Conservation (phyloP, 2,797 vertebrate species). For the Oryzias dopingdopingensis region DNA sequence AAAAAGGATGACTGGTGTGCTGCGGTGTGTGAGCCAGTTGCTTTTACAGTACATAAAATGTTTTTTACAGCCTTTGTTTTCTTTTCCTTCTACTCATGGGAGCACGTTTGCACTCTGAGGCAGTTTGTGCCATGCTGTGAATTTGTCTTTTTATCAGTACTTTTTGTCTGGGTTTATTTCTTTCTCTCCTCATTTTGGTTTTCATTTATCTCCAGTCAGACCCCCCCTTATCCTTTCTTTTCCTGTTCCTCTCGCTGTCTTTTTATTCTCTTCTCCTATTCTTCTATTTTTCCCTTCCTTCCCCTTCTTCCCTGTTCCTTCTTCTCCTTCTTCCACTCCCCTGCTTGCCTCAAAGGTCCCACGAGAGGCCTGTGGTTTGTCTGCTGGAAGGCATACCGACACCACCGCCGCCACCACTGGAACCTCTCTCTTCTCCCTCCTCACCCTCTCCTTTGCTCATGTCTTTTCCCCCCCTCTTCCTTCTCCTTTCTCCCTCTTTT, state of each 20-base stretch:
- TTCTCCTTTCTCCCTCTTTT: conserved; percentile 42
- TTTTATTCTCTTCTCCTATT: conserved; percentile 19
- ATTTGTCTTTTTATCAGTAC: conserved; percentile 66
- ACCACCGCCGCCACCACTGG: conserved; percentile 76
- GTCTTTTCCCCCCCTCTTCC: conserved; percentile 26
- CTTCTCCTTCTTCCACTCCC: conserved; percentile 24
- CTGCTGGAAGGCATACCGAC: conserved; percentile 77
- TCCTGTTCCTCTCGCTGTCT: conserved; percentile 31
- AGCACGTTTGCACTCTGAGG: conserved; percentile 66
- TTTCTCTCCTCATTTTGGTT: conserved; percentile 50
- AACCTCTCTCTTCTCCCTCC: conserved; percentile 65
- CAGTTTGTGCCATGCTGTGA: conserved; percentile 68
- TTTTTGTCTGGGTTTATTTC: conserved; percentile 54
- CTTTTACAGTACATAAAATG: conserved; percentile 74
- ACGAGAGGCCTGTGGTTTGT: conserved; percentile 75
- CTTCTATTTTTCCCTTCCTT: conserved; percentile 12
- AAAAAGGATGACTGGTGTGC: conserved; percentile 71
- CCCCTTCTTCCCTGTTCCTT: conserved; percentile 4
- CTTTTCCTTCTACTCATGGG: conserved; percentile 69
- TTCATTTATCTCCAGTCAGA: conserved; percentile 60
- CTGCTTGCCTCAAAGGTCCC: conserved; percentile 66
- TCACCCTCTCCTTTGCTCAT: conserved; percentile 49
- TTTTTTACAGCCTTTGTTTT: conserved; percentile 71
- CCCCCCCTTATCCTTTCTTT: conserved; percentile 12
- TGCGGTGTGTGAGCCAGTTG: conserved; percentile 62